Conservation (phyloP, 2,888 invertebrate species). For the Tipula helvola region DNA sequence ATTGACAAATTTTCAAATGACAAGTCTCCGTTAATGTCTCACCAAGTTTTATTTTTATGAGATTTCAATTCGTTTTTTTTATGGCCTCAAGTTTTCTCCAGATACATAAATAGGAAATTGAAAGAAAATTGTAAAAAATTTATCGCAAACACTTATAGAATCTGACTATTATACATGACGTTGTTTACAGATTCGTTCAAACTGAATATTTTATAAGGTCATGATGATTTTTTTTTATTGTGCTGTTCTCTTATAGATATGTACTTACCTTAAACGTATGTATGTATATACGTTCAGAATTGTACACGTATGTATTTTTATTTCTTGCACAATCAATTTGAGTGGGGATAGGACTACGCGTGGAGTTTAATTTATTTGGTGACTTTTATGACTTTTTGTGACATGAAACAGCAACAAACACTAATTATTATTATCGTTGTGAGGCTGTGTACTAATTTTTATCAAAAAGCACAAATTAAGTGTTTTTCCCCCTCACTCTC, state of each 20-base stretch:
- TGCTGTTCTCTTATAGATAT: background rate
- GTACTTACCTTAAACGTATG: too few species aligned
- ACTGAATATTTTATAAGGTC: too few species aligned
- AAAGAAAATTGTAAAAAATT: too few species aligned
- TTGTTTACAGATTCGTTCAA: too few species aligned
- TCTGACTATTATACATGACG: too few species aligned
- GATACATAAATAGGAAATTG: too few species aligned
- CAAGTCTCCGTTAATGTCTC: too few species aligned
- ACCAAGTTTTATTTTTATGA: too few species aligned
- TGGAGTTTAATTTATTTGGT: background rate
- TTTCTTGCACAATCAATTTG: background rate
- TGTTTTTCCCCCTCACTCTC: background rate
- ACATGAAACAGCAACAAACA: background rate
- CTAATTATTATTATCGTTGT: background rate
- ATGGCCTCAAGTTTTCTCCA: too few species aligned
- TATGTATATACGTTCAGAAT: background rate
- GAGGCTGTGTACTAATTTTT: background rate
- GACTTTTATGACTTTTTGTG: background rate
- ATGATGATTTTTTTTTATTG: background rate
- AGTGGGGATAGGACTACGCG: background rate
- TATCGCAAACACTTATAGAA: too few species aligned
- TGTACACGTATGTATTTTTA: background rate
- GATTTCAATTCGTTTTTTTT: too few species aligned
- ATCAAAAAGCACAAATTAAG: background rate
- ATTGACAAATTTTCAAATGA: too few species aligned